Evolutionary conservation across 2,888 invertebrate genomes (phyloP), one percentile per base, ranked within the genome.

Genomic region (Empis stercorea): DNA sequence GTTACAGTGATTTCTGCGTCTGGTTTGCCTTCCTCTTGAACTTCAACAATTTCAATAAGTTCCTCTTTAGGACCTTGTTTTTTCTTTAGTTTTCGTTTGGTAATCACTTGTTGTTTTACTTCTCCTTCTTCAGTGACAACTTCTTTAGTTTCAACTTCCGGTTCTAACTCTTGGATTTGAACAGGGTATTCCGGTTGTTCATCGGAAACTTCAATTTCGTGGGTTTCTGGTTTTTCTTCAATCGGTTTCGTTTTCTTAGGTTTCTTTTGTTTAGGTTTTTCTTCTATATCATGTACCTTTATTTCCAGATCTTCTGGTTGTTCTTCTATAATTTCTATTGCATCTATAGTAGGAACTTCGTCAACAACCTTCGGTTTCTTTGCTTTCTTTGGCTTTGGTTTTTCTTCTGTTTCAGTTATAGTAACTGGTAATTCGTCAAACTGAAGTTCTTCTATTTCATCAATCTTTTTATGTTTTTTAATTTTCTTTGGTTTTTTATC

Each of bases 221-320:
- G 10, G 64, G 64, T 61, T 57, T 64, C 60, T 3, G 65, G 51
- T 5, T 58, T 55, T 39, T 57, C 48, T 48, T 61, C 58, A 32
- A 55, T 47, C 53, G 61, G 45, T 11, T 44, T 49, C 63, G 79
- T 74, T 47, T 78, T 76, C 1, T 81, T 77, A 11, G 30, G 30
- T 30, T 51, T 17, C 49, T 55, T 50, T 59, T 59, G 38, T 34
- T 53, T 50, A 1, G 45, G 43, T 30, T 50, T 45, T 40, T 57
- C 55, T 23, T 42, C 11, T 9, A 59, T 52, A 46, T 61, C 58
- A 30, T 62, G 54, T 2, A 65, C 48, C 13, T 49, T 55, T 2
- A 66, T 51, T 51, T 60, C 55, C 14, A 60, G 54, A 10, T 52
- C 20, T n/a, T 61, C 58, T 2, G 55, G 56, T 34, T 54, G 52